Conservation (phyloP, 2,888 invertebrate genomes). For the Drosophila meridionalis region DNA sequence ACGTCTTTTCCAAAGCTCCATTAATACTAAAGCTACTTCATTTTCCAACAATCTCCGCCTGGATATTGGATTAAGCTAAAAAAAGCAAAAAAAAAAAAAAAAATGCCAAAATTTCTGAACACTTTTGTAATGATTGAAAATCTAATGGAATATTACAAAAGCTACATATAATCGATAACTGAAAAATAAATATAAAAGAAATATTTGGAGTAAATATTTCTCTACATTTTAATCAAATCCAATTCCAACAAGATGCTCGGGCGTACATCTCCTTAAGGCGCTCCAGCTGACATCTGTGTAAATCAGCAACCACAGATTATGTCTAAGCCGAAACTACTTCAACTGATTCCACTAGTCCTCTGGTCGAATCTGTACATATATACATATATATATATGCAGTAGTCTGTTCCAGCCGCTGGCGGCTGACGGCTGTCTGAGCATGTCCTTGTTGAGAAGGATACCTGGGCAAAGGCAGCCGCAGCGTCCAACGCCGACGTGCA, state of each 20-base stretch:
- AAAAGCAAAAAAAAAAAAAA: too few species aligned
- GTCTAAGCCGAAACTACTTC: conserved; percentile 14
- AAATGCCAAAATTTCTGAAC: too few species aligned
- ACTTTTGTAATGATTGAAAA: background rate
- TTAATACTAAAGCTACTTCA: too few species aligned
- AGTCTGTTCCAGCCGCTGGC: conserved; percentile 27
- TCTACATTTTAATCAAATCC: background rate
- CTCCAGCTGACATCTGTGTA: background rate
- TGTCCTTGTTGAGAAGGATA: conserved; percentile 56
- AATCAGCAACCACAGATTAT: conserved; percentile 24
- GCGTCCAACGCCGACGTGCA: background rate
- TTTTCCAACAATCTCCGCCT: too few species aligned
- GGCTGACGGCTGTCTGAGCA: conserved; percentile 19
- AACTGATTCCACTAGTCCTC: background rate
- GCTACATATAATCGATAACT: background rate
- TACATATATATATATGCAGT: conserved; percentile 26
- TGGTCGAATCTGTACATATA: background rate
- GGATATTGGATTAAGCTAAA: too few species aligned
- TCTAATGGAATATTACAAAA: background rate
- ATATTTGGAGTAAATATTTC: background rate
- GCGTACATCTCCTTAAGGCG: background rate
- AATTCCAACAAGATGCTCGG: background rate
- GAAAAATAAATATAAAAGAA: background rate
- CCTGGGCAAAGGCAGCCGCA: conserved; percentile 18
- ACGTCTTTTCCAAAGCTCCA: background rate